Evolutionary conservation across 1,140 invertebrate genomes (phyloP), one percentile per base, ranked within the genome.

Genomic region (Telenomus remus): DNA sequence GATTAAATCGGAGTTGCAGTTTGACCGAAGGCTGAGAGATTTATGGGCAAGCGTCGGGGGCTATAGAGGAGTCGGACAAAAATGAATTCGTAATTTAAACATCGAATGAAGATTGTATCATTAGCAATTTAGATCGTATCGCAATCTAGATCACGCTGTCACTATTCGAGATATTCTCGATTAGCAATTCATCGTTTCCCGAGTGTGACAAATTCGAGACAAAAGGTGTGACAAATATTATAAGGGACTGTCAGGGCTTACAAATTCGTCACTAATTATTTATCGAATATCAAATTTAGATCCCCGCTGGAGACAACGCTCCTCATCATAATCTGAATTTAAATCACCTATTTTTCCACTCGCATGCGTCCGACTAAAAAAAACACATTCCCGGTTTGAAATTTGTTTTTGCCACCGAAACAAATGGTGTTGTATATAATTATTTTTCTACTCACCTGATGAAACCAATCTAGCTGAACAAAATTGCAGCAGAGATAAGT

Each of bases 71-170:
- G 60, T 49, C 55, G 44, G 14, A 60, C 49, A 73, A 73, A 65
- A 60, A 59, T 65, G 54, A 73, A 65, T 65, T 49, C 47, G 55
- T 73, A 65, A 73, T 73, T 73, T 50, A 65, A 65, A 65, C 61
- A 73, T 73, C 49, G 61, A 66, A 73, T 61, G 55, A 73, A 73
- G 70, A 73, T 73, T 66, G 70, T 73, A 73, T 73, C 70, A 73
- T 66, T 73, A 61, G 61, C 70, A 73, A 73, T 73, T 73, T 73
- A 73, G 70, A 73, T 66, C 44, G 49, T 66, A 73, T 73, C 70
- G 56, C 44, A 61, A 73, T 66, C 70, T 66, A 66, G 70, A 73
- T 61, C 70, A 15, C 12, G 50, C 34, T 35, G 70, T 48, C 56
- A 50, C 61, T 66, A 66, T 60, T 73, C 63, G 35, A 66, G 55